Conservation (phyloP, 2,113 vertebrate species). For the Eretmochelys imbricata region DNA sequence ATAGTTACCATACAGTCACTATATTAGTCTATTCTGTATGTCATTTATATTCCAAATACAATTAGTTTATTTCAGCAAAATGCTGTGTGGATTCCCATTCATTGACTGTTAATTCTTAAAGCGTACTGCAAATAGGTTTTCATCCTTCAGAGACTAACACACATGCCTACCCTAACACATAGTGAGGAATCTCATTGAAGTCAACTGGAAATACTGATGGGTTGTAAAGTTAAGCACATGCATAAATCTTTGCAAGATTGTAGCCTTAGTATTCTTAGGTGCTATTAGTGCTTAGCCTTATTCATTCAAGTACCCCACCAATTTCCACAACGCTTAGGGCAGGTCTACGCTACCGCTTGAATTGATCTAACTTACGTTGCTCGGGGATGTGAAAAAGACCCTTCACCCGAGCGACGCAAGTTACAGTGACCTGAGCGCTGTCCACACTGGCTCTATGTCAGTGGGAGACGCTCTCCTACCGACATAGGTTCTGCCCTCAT, state of each 20-base stretch:
- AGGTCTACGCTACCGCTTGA: no score
- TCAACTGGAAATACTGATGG: background rate
- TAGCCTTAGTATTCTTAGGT: background rate
- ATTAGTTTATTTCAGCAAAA: background rate
- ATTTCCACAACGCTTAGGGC: background rate
- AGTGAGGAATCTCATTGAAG: background rate
- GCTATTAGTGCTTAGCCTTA: background rate
- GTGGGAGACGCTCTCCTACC: no score
- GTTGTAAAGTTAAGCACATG: background rate
- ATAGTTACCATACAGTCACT: accelerated
- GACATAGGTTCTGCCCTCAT: no score
- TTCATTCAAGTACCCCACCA: background rate
- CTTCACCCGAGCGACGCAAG: no score
- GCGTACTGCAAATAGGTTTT: background rate
- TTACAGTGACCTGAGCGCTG: no score
- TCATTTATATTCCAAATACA: background rate
- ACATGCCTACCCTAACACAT: no score
- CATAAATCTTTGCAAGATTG: background rate
- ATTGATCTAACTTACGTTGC: no score
- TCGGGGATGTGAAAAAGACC: no score
- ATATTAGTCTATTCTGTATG: background rate
- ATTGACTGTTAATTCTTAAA: background rate
- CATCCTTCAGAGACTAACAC: background rate
- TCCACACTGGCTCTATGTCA: no score
- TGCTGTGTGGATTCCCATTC: background rate